phyloP scores from a whole-genome alignment of 2,888 invertebrate genomes.

The Cosmia pyralina region DNA sequence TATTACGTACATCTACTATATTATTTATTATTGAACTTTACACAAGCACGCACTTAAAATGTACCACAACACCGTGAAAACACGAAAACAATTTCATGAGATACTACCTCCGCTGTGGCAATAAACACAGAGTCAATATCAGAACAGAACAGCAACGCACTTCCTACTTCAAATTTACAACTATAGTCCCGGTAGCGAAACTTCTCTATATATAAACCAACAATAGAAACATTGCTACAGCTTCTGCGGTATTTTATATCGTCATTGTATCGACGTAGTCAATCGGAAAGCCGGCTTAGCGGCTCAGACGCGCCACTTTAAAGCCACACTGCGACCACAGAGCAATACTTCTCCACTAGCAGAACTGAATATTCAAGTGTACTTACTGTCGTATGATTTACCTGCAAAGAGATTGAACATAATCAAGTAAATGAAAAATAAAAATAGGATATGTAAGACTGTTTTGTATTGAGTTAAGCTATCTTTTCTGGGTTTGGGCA shows the following conservation, averaged over 20 bases:
- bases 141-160: constrained; percentile 50
- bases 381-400: constrained; percentile 59
- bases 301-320: constrained; percentile 62
- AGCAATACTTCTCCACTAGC: constrained; percentile 48
- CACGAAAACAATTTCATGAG: constrained; percentile 20
- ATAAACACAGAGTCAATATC: constrained; percentile 43
- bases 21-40: constrained; percentile 4
- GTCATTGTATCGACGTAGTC: constrained; percentile 66
- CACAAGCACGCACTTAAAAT: constrained; percentile 26
- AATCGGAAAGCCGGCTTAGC: constrained; percentile 68
- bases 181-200: constrained; percentile 38
- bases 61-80: constrained; percentile 32
- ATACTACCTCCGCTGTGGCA: constrained; percentile 12
- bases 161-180: constrained; percentile 61
- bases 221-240: constrained; percentile 64
- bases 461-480: background rate
- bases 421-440: constrained; percentile 46
- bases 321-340: constrained; percentile 57
- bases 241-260: constrained; percentile 66
- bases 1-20: constrained; percentile 12
- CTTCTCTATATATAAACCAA: constrained; percentile 56
- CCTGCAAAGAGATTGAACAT: constrained; percentile 57
- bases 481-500: background rate
- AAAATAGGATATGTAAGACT: constrained; percentile 1
- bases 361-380: constrained; percentile 56